phyloP scores from a whole-genome alignment of 2,797 vertebrate genomes.

The Molothrus aeneus region DNA sequence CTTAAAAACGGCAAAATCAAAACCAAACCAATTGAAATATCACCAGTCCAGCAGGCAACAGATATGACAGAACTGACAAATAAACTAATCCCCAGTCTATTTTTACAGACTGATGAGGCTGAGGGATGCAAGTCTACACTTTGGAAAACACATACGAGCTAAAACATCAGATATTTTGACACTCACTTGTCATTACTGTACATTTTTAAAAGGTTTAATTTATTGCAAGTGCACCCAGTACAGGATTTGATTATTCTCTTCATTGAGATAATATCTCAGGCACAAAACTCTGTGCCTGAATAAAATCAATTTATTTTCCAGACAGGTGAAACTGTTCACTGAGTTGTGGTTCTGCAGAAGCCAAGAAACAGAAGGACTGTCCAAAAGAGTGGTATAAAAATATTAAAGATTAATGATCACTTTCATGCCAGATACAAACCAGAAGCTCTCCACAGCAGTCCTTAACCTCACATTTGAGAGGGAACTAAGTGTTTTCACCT shows the following conservation, averaged over 20 bases:
- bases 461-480: slow-evolving; percentile 56
- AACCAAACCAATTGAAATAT: not conserved
- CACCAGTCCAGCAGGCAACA: not conserved
- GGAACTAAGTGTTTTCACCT: slow-evolving; percentile 66
- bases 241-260: not conserved
- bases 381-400: slow-evolving; percentile 30
- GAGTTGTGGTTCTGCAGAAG: slow-evolving; percentile 12
- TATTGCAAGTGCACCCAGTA: not conserved
- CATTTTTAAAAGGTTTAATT: not conserved
- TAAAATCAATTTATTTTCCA: not conserved
- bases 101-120: not conserved
- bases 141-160: not conserved
- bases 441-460: slow-evolving; percentile 63
- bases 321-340: not conserved
- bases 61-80: not conserved
- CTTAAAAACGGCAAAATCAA: not conserved
- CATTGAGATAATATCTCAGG: not conserved
- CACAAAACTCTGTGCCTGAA: not conserved
- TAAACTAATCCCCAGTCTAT: not conserved
- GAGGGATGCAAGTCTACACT: not conserved
- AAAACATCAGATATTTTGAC: not conserved
- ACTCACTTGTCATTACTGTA: rapidly evolving
- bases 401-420: slow-evolving; percentile 58
- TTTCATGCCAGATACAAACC: slow-evolving; percentile 67
- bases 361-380: not conserved